These are phyloP conservation scores for Mastomys natalensis DNA, from an alignment of 2,113 vertebrate genomes.

Conservation along the genomic window DNA sequence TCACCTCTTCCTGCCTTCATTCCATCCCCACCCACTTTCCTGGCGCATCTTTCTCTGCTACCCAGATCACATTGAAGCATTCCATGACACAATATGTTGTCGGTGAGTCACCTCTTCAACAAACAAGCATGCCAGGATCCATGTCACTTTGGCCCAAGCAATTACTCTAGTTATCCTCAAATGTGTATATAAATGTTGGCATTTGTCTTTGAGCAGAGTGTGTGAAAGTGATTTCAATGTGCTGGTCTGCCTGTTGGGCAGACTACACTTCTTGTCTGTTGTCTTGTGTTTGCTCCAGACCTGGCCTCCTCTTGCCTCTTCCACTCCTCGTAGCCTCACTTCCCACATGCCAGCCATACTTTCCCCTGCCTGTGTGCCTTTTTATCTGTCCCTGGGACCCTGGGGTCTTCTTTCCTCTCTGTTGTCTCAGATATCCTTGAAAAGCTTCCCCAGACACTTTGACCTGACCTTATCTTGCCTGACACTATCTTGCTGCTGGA, in stretches of 20 bases:
- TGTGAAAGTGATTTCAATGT: background rate
- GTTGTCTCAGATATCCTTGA: background rate
- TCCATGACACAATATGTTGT: background rate
- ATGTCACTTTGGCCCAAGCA: background rate
- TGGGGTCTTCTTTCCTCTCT: background rate
- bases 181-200: background rate
- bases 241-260: background rate
- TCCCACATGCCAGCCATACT: background rate
- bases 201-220: background rate
- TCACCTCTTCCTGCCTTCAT: background rate
- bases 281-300: accelerated
- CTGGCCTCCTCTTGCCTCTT: background rate
- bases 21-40: background rate
- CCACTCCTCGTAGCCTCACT: background rate
- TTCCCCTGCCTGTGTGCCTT: background rate
- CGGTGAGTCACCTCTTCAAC: background rate
- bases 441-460: background rate
- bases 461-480: background rate
- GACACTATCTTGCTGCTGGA: background rate
- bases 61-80: background rate
- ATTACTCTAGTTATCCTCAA: background rate
- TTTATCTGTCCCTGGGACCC: background rate
- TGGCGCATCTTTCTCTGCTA: background rate
- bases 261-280: background rate
- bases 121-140: background rate